These are phyloP conservation scores for Podotricha telesiphe DNA, from an alignment of 2,888 invertebrate species.

Conservation along the genomic window DNA sequence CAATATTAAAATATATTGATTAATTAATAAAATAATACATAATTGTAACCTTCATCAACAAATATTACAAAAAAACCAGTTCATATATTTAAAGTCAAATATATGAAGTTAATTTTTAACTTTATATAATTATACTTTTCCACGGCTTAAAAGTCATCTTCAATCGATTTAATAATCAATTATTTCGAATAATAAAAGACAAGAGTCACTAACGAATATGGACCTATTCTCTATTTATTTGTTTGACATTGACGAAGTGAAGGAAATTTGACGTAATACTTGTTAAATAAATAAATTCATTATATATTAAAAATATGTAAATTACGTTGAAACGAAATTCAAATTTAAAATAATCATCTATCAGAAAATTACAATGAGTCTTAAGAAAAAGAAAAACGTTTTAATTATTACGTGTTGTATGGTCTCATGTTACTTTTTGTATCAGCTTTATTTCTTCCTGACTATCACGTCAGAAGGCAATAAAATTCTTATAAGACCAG, in stretches of 20 bases:
- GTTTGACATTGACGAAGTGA: constrained; percentile 11
- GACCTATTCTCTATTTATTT: background rate
- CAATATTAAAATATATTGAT: too few relatives aligned
- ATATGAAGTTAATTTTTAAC: too few relatives aligned
- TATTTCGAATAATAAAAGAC: background rate
- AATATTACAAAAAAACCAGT: too few relatives aligned
- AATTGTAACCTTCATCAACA: too few relatives aligned
- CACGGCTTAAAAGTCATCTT: too few relatives aligned
- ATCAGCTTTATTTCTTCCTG: constrained; percentile 75
- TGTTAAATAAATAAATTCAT: constrained; percentile 10
- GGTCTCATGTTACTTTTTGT: constrained; percentile 67
- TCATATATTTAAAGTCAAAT: too few relatives aligned
- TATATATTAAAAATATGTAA: constrained; percentile 3
- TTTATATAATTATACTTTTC: too few relatives aligned
- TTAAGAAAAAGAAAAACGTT: constrained; percentile 75
- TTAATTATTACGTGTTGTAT: constrained; percentile 64
- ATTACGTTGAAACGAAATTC: background rate
- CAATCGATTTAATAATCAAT: background rate
- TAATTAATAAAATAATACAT: too few relatives aligned
- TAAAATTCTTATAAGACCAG: constrained; percentile 56
- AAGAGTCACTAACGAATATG: too few relatives aligned
- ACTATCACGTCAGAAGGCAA: constrained; percentile 64
- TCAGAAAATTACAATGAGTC: constrained; percentile 36
- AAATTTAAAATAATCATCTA: background rate
- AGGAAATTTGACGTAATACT: constrained; percentile 8